Percentiles rank a stretch among this genome's conserved stretches.
These are phyloP conservation scores for Mycogona germanica DNA, from an alignment of 2,888 invertebrate species.

Conservation along the genomic window DNA sequence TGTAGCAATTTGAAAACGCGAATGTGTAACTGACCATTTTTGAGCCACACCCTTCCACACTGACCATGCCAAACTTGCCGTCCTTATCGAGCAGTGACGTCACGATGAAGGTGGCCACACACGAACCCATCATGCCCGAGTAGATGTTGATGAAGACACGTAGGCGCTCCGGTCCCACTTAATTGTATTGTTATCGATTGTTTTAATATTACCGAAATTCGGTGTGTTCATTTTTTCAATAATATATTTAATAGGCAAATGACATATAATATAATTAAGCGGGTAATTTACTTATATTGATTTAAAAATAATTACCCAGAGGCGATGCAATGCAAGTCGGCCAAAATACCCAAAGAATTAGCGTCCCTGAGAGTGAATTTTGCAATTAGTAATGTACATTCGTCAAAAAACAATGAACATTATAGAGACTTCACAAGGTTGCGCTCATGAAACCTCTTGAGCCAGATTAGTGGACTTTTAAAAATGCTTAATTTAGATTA, in stretches of 20 bases:
- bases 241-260: too few species aligned
- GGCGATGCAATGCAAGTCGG: constrained; percentile 80
- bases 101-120: constrained; percentile 69
- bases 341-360: constrained; percentile 95
- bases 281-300: too few species aligned
- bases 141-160: constrained; percentile 90
- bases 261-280: too few species aligned
- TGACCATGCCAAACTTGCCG: constrained; percentile 73
- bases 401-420: not conserved
- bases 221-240: too few species aligned
- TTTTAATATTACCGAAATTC: too few species aligned
- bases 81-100: constrained; percentile 62
- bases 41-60: not conserved
- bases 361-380: constrained; percentile 50
- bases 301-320: too few species aligned
- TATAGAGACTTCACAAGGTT: too few species aligned
- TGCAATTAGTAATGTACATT: not conserved
- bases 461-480: not conserved
- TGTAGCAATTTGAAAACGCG: not conserved
- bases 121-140: constrained; percentile 65
- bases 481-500: not conserved
- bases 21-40: not conserved
- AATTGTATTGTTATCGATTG: too few species aligned
- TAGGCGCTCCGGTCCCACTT: constrained; percentile 56
- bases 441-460: not conserved